phyloP scores from a whole-genome alignment of 92 coral and sea anemone genomes.

The Umimayanthus chanpuru region DNA sequence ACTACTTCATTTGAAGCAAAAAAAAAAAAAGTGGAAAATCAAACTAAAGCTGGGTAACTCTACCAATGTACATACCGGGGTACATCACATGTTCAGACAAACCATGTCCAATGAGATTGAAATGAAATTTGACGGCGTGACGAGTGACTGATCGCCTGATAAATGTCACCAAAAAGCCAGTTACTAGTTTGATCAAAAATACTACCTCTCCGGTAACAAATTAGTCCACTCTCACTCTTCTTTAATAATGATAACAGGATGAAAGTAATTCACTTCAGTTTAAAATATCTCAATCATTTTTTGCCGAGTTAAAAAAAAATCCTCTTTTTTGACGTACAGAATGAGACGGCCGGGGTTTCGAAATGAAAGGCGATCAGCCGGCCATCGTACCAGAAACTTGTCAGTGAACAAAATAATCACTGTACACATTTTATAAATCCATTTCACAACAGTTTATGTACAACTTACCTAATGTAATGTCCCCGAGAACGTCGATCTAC shows the following conservation, averaged over 20 bases:
- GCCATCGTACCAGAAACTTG: not conserved
- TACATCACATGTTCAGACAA: not conserved
- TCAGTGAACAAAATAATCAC: not conserved
- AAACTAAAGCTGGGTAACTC: too few relatives aligned
- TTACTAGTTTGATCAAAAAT: too few relatives aligned
- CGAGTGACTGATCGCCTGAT: too few relatives aligned
- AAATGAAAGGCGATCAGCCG: not conserved
- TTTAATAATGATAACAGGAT: too few relatives aligned
- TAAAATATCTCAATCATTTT: too few relatives aligned
- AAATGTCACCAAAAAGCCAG: too few relatives aligned
- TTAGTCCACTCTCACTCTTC: too few relatives aligned
- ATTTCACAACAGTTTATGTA: not conserved
- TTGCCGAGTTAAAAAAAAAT: not conserved
- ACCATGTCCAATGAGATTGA: not conserved
- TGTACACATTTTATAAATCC: not conserved
- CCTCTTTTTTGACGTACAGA: not conserved
- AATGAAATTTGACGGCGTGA: not conserved
- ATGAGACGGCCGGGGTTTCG: not conserved
- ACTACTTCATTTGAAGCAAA: too few relatives aligned
- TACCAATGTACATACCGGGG: not conserved
- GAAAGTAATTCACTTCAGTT: too few relatives aligned
- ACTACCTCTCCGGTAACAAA: too few relatives aligned
- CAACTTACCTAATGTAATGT: slow-evolving; percentile 4
- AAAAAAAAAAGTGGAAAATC: too few relatives aligned
- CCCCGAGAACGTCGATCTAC: not conserved